Conservation (phyloP, 2,888 invertebrate species). For the Microchrysa polita region DNA sequence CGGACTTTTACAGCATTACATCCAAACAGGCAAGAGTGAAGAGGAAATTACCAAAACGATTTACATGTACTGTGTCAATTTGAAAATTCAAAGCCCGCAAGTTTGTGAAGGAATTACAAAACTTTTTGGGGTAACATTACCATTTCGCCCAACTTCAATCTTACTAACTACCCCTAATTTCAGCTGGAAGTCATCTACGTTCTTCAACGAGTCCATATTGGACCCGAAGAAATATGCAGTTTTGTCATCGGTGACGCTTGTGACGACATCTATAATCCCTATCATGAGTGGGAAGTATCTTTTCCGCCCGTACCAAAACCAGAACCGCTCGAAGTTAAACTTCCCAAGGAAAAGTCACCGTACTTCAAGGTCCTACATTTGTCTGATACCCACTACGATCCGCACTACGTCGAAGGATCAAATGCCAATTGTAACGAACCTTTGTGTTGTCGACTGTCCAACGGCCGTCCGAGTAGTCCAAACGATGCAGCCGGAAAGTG, state of each 20-base stretch:
- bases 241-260: conserved; percentile 93
- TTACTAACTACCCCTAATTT: neutral
- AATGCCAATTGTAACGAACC: conserved; percentile 96
- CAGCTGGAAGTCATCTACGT: conserved; percentile 85
- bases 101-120: conserved; percentile 91
- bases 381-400: conserved; percentile 96
- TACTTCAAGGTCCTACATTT: conserved; percentile 94
- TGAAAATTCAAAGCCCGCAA: conserved; percentile 86
- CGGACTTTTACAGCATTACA: conserved; percentile 86
- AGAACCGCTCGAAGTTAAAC: conserved; percentile 69
- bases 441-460: conserved; percentile 88
- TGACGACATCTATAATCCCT: conserved; percentile 88
- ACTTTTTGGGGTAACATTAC: conserved; percentile 75
- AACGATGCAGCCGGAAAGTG: conserved; percentile 90
- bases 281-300: conserved; percentile 90
- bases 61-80: conserved; percentile 84
- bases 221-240: conserved; percentile 91
- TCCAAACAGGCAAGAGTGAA: conserved; percentile 83
- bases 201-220: conserved; percentile 78
- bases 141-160: neutral
- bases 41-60: conserved; percentile 87
- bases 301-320: conserved; percentile 92
- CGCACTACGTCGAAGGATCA: conserved; percentile 87
- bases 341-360: conserved; percentile 79
- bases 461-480: conserved; percentile 78